Evolutionary conservation across 2,888 invertebrate genomes (phyloP), one percentile per base, ranked within the genome.

Genomic region (Lymantria dispar): DNA sequence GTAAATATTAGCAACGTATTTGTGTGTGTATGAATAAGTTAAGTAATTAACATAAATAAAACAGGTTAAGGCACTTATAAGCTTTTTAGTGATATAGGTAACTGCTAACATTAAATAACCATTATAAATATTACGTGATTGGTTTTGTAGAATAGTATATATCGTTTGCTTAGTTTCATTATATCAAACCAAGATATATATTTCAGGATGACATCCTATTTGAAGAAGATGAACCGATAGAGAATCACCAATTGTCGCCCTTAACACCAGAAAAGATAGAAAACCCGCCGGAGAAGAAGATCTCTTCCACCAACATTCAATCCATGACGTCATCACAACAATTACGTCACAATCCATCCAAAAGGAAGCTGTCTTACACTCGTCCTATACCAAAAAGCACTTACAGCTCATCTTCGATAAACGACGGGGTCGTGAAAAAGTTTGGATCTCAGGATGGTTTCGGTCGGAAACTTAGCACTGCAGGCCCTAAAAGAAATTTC

Each of bases 401-500:
- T 0, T 78, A 93, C 55, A 95, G 95, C 43, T 94, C 94, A 0
- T 92, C 93, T 0, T 93, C 94, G 0, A 87, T 91, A 3, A 89
- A 87, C 0, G 77, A 94, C 1, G 94, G 95, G 61, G 87, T 56
- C 0, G 10, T 91, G 0, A 90, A 85, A 5, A 88, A 83, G 14
- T 36, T 87, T 0, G 90, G 87, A 0, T 88, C 89, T 0, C 85
- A 86, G 50, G 91, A 88, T 9, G 71, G 76, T 0, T 86, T 87
- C 10, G 80, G 85, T 0, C 78, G 87, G 0, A 71, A 81, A 29
- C 51, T 84, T 0, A 88, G 88, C 38, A 78, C 74, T 0, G 76
- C 76, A 42, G 68, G 83, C 54, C 94, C 94, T 0, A 93, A 92
- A 65, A 91, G 94, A 36, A 96, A 94, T 15, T 94, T 95, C 9